Evolutionary conservation across 1,140 invertebrate genomes (phyloP).

Genomic region (Adoxophyes honmai): DNA sequence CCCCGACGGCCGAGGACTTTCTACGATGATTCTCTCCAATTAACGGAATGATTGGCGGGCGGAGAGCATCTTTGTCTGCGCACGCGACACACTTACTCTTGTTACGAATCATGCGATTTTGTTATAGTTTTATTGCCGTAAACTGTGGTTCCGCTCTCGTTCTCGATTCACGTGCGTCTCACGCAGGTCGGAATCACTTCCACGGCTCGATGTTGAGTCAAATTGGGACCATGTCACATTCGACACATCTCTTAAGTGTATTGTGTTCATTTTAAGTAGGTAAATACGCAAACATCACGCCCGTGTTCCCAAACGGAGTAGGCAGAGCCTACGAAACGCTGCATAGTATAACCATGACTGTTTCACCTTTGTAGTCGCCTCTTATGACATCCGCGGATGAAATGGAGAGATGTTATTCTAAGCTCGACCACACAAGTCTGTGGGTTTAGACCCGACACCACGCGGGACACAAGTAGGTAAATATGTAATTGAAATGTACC

Average conservation of each 20-base stretch:
- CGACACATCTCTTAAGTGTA: not conserved
- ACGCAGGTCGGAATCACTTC: not conserved
- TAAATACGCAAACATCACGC: too few species aligned
- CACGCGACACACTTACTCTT: conserved; percentile 70
- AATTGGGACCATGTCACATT: not conserved
- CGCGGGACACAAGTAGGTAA: too few species aligned
- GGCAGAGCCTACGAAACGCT: too few species aligned
- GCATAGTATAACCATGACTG: too few species aligned
- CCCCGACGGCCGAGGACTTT: conserved; percentile 43
- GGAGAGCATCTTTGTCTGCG: conserved; percentile 50
- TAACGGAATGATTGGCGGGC: conserved; percentile 71
- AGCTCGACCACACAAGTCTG: too few species aligned
- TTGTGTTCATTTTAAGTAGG: too few species aligned
- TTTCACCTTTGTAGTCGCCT: too few species aligned
- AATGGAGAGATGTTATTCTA: too few species aligned
- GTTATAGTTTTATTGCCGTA: conserved; percentile 20
- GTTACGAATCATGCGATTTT: conserved; percentile 58
- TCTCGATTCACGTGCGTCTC: conserved; percentile 5
- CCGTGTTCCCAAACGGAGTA: too few species aligned
- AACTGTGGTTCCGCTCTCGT: conserved; percentile 13
- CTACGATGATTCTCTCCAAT: conserved; percentile 75
- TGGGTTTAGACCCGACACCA: too few species aligned
- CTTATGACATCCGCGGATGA: too few species aligned
- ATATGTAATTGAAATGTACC: too few species aligned
- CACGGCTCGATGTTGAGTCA: not conserved